Percentiles rank a stretch among this genome's conserved stretches.
Evolutionary conservation across 2,113 vertebrate genomes (phyloP).

Genomic region (Mormyrus lacerda): DNA sequence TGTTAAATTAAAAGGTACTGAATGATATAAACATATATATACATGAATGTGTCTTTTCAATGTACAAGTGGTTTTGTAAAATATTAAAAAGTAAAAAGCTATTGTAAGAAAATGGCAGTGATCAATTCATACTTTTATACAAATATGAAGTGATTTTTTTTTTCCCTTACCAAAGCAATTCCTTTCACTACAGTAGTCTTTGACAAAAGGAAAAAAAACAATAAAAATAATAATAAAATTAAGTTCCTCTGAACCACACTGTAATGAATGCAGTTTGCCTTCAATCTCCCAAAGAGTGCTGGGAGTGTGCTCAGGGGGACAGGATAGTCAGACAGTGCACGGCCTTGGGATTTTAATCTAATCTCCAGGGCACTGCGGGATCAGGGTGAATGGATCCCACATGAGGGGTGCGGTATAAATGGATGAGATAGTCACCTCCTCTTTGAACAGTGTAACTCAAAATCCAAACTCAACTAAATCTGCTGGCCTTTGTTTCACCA

Average conservation of each 20-base stretch:
- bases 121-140: slow-evolving; percentile 67
- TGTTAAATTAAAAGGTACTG: slow-evolving; percentile 52
- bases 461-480: not conserved
- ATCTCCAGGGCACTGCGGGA: not conserved
- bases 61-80: slow-evolving; percentile 74
- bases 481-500: not conserved
- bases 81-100: slow-evolving; percentile 80
- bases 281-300: not conserved
- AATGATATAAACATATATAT: slow-evolving; percentile 63
- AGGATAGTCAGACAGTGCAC: not conserved
- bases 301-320: not conserved
- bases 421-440: not conserved
- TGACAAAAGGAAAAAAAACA: slow-evolving; percentile 35
- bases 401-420: not conserved
- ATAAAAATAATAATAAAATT: slow-evolving; percentile 13
- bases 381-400: not conserved
- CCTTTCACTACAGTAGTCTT: slow-evolving; percentile 52
- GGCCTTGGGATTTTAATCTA: not conserved
- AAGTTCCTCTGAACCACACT: slow-evolving; percentile 34
- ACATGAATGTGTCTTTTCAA: slow-evolving; percentile 57
- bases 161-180: slow-evolving; percentile 43
- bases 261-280: slow-evolving; percentile 14
- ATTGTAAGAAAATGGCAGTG: slow-evolving; percentile 91
- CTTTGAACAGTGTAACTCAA: not conserved
- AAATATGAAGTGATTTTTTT: slow-evolving; percentile 49